Evolutionary conservation across 2,113 vertebrate species (phyloP).

Genomic region (Chroicocephalus ridibundus): DNA sequence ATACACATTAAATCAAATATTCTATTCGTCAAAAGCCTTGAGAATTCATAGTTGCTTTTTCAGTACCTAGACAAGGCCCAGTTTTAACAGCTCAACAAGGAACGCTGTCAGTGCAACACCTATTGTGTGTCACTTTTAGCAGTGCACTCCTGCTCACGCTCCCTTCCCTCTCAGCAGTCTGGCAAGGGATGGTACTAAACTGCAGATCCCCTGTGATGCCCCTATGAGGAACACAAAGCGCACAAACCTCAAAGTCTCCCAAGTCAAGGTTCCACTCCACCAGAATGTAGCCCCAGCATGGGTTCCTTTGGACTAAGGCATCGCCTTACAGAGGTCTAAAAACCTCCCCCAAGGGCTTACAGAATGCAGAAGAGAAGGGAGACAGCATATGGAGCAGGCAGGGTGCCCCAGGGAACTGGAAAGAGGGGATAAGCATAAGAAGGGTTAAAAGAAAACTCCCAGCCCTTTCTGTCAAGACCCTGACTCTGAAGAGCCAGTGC

Average conservation of each 20-base stretch:
- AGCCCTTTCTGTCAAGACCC: background rate
- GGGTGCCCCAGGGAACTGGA: background rate
- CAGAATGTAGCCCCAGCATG: background rate
- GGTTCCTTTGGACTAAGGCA: background rate
- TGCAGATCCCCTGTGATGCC: background rate
- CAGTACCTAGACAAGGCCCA: background rate
- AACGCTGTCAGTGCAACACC: background rate
- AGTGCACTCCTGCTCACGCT: background rate
- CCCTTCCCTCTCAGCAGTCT: background rate
- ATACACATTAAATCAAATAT: background rate
- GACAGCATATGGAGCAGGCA: background rate
- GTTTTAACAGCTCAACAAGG: background rate
- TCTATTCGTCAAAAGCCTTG: background rate
- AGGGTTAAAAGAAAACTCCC: background rate
- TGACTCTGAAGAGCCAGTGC: background rate
- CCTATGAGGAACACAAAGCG: background rate
- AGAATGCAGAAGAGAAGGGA: background rate
- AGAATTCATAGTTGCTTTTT: background rate
- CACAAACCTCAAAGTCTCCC: background rate
- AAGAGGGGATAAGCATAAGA: background rate
- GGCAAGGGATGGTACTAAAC: background rate
- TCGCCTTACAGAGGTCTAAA: background rate
- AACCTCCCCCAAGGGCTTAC: background rate
- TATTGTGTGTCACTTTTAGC: background rate
- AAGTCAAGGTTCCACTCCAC: background rate